Base-by-base conservation (phyloP, 2,888 invertebrate genomes). In the Zaprionus lineosus region DNA sequence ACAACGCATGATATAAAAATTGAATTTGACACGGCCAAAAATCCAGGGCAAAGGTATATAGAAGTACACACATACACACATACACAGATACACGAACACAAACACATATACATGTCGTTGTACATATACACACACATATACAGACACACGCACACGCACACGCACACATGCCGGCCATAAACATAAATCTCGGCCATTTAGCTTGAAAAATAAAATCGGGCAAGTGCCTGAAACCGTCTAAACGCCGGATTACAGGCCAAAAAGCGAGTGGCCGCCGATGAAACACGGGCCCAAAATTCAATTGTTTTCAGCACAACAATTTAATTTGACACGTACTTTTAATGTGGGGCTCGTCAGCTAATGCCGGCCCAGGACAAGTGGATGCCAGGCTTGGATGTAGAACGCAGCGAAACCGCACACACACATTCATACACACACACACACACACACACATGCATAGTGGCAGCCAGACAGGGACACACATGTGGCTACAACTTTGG, bases 311-410 rank as follows among this genome's bases (percentile, higher is more conserved):
- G 71, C 74, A 77, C 69, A 81, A 79, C 81, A 84, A 79, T 79
- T 79, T 79, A 79, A 79, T 79, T 79, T 79, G 79, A 81, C 79
- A 79, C 79, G 79, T 79, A 81, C 84, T 79, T 84, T 79, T 79
- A 79, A 79, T 79, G 81, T 72, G 55, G 57, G 63, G 65, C 59
- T 62, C 65, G 58, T 50, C 81, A 47, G 69, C 66, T 78, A 85
- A 84, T 84, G 61, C 83, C 55, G 36, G 57, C 44, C 34, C 37
- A 59, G 39, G 46, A 41, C 29, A 26, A 43, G 26, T 16, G 50
- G 44, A 31, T 3, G 6, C 12, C 41, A 56, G 18, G 21, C 33
- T 24, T 33, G 31, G 14, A 60, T 33, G 50, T 31, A 39, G 58
- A 36, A 48, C 40, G 26, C 41, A 48, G 28, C 6, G 47, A 19